A percentile compares a stretch with the other conserved stretches of the same genome.
These are phyloP conservation scores for Neodiprion virginianus DNA, from an alignment of 1,140 invertebrate genomes.

Conservation along the genomic window DNA sequence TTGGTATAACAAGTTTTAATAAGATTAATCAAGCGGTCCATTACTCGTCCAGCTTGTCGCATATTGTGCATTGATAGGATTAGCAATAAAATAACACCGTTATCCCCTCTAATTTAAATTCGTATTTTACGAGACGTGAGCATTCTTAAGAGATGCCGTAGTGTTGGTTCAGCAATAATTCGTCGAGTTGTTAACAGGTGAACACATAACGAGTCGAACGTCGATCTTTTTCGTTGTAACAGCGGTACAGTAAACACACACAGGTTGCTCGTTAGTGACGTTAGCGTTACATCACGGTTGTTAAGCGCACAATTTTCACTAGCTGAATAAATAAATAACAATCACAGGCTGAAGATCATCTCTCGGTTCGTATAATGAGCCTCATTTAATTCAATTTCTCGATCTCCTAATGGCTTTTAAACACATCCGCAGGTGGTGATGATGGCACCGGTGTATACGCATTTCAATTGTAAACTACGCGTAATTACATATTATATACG, in stretches of 20 bases:
- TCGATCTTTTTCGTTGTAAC: too few species aligned
- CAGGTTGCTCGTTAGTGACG: too few species aligned
- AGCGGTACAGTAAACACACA: too few species aligned
- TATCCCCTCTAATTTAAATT: background rate
- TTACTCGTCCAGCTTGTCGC: too few species aligned
- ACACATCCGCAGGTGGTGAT: too few species aligned
- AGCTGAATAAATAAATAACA: background rate
- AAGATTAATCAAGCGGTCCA: too few species aligned
- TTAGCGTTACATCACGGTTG: background rate
- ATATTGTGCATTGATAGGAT: too few species aligned
- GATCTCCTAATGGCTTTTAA: background rate
- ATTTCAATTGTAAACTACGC: too few species aligned
- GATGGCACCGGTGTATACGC: too few species aligned
- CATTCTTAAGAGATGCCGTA: background rate
- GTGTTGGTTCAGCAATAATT: background rate
- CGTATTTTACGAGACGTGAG: background rate
- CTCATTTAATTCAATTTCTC: background rate
- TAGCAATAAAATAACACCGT: background rate
- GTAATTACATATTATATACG: too few species aligned
- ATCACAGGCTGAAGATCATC: background rate
- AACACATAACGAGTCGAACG: too few species aligned
- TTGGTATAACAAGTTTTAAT: too few species aligned
- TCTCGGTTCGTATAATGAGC: background rate
- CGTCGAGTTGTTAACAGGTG: background rate
- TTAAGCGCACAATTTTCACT: slow-evolving; percentile 1